Evolutionary conservation across 2,888 invertebrate species (phyloP), one percentile per base, ranked within the genome.

Genomic region (Leptura quadrifasciata): DNA sequence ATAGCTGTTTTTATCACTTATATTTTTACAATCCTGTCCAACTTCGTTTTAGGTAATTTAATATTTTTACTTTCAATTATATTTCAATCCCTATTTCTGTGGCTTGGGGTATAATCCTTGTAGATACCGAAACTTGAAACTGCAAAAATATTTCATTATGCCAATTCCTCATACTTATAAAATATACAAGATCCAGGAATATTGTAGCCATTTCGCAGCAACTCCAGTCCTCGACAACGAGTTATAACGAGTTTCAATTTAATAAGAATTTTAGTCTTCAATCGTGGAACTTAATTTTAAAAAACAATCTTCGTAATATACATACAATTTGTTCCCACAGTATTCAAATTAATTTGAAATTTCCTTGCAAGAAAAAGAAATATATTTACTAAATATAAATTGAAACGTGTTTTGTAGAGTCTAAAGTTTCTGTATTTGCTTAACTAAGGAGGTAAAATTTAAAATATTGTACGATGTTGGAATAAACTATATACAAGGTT

Each of bases 261-360:
- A 47, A 47, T 47, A 47, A 47, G 47, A 47, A 47, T 47, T 47
- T 47, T 47, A n/a, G n/a, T 47, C 47, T 47, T n/a, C n/a, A n/a
- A 15, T 15, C 47, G 0, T n/a, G n/a, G n/a, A n/a, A 47, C n/a
- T 47, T 47, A 47, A 47, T 47, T 47, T 47, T 5, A 47, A 47
- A 47, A n/a, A 47, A 15, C 47, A 47, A 47, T 47, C 47, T 15
- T 47, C 5, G 47, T 4, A n/a, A n/a, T n/a, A 39, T 39, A 39
- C 35, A 47, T 47, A 1, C 47, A n/a, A 47, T 15, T 35, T 39
- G 15, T 31, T 3, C 31, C 31, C 2, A 15, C 39, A 39, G 8
- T 31, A 31, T 31, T 31, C 5, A 31, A 31, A 31, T 31, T 31
- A 31, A 31, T 31, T 31, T 31, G 2, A 31, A 31, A 8, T 31